These are phyloP conservation scores for Artibeus jamaicensis DNA, from an alignment of 2,797 vertebrate species.

Conservation along the genomic window DNA sequence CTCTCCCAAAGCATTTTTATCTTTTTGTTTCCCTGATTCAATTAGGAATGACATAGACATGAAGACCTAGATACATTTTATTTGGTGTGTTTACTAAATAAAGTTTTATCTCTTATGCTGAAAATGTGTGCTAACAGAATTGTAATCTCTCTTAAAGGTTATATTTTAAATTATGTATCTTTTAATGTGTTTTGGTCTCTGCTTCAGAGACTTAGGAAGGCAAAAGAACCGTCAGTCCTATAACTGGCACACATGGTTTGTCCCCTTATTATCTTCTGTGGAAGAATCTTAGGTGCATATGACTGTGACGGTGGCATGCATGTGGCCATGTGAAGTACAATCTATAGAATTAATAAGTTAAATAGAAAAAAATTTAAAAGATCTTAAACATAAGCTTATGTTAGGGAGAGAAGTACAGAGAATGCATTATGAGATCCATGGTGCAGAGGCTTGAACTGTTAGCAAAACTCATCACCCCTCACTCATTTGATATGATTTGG, in stretches of 20 bases:
- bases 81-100: neutral
- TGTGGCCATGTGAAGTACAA: neutral
- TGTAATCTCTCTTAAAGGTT: neutral
- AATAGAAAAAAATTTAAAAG: neutral
- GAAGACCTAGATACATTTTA: neutral
- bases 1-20: neutral
- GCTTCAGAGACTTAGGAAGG: neutral
- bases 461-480: neutral
- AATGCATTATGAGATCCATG: neutral
- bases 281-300: neutral
- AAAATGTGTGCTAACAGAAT: neutral
- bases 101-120: neutral
- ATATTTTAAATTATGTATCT: neutral
- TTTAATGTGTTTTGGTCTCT: neutral
- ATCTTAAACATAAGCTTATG: neutral
- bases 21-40: neutral
- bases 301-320: neutral
- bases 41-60: neutral
- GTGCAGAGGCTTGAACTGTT: neutral
- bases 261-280: neutral
- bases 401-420: neutral
- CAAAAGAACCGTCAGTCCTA: neutral
- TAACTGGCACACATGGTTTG: neutral
- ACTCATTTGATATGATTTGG: neutral
- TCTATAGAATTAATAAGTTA: neutral